Evolutionary conservation across 2,797 vertebrate species (phyloP).

Genomic region (Discoglossus pictus): DNA sequence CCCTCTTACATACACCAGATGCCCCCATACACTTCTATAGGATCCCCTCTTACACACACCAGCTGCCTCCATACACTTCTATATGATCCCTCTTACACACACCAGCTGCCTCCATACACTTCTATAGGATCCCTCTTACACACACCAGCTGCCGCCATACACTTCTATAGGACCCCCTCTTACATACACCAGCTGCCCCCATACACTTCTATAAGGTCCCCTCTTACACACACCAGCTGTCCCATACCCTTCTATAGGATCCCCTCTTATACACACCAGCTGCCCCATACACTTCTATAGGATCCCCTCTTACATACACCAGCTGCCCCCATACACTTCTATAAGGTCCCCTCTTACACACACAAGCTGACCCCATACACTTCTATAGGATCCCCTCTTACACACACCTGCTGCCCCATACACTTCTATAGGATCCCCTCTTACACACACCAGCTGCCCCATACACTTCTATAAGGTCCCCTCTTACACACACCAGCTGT

Average conservation of each 20-base stretch:
- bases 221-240: slow-evolving; percentile 19
- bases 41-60: slow-evolving; percentile 11
- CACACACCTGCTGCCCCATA: slow-evolving; percentile 17
- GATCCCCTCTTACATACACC: slow-evolving; percentile 9
- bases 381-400: slow-evolving; percentile 9
- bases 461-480: slow-evolving; percentile 12
- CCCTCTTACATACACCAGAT: slow-evolving; percentile 17
- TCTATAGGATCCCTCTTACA: slow-evolving; percentile 13
- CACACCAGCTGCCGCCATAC: slow-evolving; percentile 13
- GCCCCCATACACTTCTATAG: slow-evolving; percentile 22
- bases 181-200: slow-evolving; percentile 18
- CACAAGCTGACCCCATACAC: slow-evolving; percentile 24
- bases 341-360: background rate
- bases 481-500: slow-evolving; percentile 26
- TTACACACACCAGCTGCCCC: slow-evolving; percentile 17
- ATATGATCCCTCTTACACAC: background rate
- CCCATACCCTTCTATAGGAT: background rate
- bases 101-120: slow-evolving; percentile 22
- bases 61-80: too few species aligned
- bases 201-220: slow-evolving; percentile 12
- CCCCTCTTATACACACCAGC: slow-evolving; percentile 15
- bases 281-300: slow-evolving; percentile 22
- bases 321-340: too few species aligned
- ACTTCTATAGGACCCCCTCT: slow-evolving; percentile 1
- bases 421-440: background rate